These are phyloP conservation scores for Melinaea marsaeus DNA, from an alignment of 2,888 invertebrate species.

Conservation along the genomic window DNA sequence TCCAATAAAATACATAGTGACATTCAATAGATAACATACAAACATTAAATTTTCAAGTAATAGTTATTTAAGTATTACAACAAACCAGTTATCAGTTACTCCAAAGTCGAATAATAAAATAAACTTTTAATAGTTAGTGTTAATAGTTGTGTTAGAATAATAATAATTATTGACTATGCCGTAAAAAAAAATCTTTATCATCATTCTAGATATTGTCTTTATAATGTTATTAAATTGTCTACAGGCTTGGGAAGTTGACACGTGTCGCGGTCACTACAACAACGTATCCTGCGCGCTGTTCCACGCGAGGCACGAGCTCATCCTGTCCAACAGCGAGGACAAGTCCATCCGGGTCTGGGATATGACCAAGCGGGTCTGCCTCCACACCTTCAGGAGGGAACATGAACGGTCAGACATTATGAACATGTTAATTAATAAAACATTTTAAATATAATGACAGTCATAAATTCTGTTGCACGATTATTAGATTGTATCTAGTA, in stretches of 20 bases:
- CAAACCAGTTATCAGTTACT: no score
- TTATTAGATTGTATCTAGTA: no score
- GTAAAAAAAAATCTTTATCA: neutral
- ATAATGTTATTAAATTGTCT: neutral
- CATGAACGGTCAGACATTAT: slow-evolving; percentile 82
- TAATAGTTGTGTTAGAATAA: no score
- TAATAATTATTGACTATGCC: no score
- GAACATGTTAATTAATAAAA: neutral
- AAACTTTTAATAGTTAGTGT: no score
- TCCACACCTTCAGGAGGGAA: slow-evolving; percentile 95
- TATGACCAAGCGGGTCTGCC: slow-evolving; percentile 94
- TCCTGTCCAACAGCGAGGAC: slow-evolving; percentile 98
- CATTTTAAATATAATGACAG: no score
- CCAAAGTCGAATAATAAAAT: no score
- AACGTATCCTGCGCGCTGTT: slow-evolving; percentile 98
- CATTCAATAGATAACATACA: no score
- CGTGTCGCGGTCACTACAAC: slow-evolving; percentile 99
- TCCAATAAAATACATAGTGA: no score
- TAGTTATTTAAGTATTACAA: no score
- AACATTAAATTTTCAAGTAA: no score
- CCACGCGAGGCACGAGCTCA: slow-evolving; percentile 97
- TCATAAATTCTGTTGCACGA: no score
- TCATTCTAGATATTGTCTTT: neutral
- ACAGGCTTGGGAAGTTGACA: slow-evolving; percentile 98
- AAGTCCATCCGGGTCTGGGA: slow-evolving; percentile 99